Conservation (phyloP, 2,888 invertebrate species). For the Alitta virens region DNA sequence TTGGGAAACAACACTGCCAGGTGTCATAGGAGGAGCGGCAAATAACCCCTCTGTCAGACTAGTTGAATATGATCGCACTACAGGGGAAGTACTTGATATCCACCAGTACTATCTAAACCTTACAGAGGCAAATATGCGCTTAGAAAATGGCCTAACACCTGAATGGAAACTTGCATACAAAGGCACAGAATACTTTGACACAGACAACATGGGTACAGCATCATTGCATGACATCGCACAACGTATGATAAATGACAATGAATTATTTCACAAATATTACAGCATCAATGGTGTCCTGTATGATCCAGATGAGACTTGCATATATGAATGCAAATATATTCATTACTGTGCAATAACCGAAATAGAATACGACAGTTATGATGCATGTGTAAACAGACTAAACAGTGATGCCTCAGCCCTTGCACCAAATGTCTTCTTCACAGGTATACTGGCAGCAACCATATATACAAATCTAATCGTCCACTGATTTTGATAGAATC, state of each 20-base stretch:
- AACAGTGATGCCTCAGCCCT: not conserved
- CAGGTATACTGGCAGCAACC: no score
- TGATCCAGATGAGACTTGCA: conserved; percentile 24
- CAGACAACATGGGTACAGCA: conserved; percentile 14
- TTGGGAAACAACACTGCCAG: conserved; percentile 63
- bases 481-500: no score
- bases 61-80: conserved; percentile 78
- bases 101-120: conserved; percentile 86
- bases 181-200: conserved; percentile 16
- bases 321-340: conserved; percentile 13
- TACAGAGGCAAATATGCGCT: conserved; percentile 61
- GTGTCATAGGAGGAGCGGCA: conserved; percentile 37
- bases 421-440: no score
- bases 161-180: conserved; percentile 67
- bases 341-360: conserved; percentile 23
- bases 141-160: conserved; percentile 39
- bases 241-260: conserved; percentile 15
- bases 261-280: conserved; percentile 23
- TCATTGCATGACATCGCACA: conserved; percentile 15
- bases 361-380: conserved; percentile 18
- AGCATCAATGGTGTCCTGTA: conserved; percentile 22
- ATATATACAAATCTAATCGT: no score
- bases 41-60: conserved; percentile 87
- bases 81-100: conserved; percentile 73
- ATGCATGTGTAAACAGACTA: conserved; percentile 13